Percentiles rank a stretch among this genome's conserved stretches.
Evolutionary conservation across 2,888 invertebrate genomes (phyloP).

Genomic region (Hydroisotoma schaefferi): DNA sequence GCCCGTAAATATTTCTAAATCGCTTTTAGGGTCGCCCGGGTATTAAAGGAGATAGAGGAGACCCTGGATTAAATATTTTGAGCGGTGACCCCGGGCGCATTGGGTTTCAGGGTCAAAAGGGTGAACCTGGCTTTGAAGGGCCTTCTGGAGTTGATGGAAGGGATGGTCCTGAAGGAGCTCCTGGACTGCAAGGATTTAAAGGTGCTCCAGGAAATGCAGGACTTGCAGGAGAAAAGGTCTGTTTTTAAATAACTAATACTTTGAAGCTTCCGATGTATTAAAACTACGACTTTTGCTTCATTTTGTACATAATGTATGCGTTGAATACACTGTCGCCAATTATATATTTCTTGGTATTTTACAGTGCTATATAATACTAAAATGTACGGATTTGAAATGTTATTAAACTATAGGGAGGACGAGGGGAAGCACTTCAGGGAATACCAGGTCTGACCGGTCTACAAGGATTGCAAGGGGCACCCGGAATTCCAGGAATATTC

Average conservation of each 20-base stretch:
- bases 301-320: too few relatives aligned
- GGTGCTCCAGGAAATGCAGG: constrained; percentile 43
- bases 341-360: too few relatives aligned
- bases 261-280: too few relatives aligned
- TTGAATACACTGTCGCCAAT: too few relatives aligned
- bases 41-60: constrained; percentile 45
- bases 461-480: constrained; percentile 63
- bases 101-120: constrained; percentile 6
- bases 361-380: too few relatives aligned
- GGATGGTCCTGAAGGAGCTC: constrained; percentile 53
- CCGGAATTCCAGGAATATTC: constrained; percentile 57
- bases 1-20: not conserved
- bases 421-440: constrained; percentile 55
- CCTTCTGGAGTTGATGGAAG: constrained; percentile 58
- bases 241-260: not conserved
- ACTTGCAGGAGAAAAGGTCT: constrained; percentile 28
- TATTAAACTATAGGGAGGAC: constrained; percentile 48
- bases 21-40: constrained; percentile 20
- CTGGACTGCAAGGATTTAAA: constrained; percentile 51
- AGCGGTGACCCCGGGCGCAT: constrained; percentile 18
- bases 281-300: too few relatives aligned
- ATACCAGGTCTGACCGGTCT: constrained; percentile 56
- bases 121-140: constrained; percentile 38
- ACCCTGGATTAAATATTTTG: constrained; percentile 35
- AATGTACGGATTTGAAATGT: too few relatives aligned